Base-by-base conservation (phyloP, 2,888 invertebrate species). In the Dryobota labecula region DNA sequence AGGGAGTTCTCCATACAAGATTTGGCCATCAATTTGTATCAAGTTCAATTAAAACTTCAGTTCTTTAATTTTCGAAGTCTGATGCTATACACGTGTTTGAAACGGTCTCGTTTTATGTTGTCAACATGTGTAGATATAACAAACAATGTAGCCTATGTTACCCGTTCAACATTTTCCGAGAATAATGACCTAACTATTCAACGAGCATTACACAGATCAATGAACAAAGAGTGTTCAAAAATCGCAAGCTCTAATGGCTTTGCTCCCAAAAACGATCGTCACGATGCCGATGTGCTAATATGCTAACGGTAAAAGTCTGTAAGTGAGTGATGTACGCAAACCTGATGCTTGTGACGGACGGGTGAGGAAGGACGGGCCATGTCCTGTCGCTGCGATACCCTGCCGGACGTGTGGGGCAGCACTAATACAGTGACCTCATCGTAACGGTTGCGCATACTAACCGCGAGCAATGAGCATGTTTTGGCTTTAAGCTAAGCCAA, bases 401-500 rank as follows among this genome's bases (percentile, higher is more conserved):
- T 43, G 83, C 85, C 89, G 90, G 90, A 89, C 89, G 90, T 86
- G 77, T 87, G 88, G 90, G 87, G 87, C 89, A 86, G 82, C 87
- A 80, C 88, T 89, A 90, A 89, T 89, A 81, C 84, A 88, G 89
- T 93, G 93, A 92, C 90, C 91, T 93, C 93, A 91, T 90, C 86
- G 85, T 80, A 80, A 79, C 83, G 75, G 87, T 84, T 82, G 71
- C 81, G 87, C 84, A 87, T 89, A 82, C 82, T 82, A 87, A 86
- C 77, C 63, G 80, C 67, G 70, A 69, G 68, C 67, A 82, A 84
- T 84, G 77, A 81, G 68, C 63, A 65, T 81, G 75, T 70, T 78
- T 81, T 78, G 78, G 77, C 63, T 79, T 76, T 76, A 76, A 62
- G 67, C 60, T 70, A 73, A 68, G 65, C 62, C 75, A 78, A 67